Percentiles rank a stretch among this genome's conserved stretches.
phyloP scores from a whole-genome alignment of 2,888 invertebrate species.

The Choreutis nemorana region DNA sequence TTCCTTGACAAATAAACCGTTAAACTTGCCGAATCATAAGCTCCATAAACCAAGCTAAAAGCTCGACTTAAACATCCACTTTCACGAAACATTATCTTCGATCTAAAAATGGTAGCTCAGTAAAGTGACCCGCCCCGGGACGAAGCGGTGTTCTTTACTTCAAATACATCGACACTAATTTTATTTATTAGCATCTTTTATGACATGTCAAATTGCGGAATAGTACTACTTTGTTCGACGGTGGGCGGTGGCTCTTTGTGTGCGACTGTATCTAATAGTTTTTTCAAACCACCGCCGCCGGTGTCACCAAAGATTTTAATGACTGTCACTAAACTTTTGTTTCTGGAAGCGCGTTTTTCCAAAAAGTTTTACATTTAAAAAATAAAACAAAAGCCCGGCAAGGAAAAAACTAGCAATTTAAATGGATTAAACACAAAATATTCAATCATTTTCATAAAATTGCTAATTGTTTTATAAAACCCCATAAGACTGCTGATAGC shows the following conservation, averaged over 20 bases:
- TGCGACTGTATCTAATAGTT: slow-evolving; percentile 32
- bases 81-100: too few species aligned
- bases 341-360: background rate
- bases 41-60: slow-evolving; percentile 24
- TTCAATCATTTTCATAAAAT: too few species aligned
- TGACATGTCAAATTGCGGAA: slow-evolving; percentile 44
- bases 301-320: slow-evolving; percentile 12
- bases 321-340: too few species aligned
- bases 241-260: slow-evolving; percentile 35
- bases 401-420: too few species aligned
- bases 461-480: too few species aligned
- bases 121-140: slow-evolving; percentile 24
- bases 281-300: slow-evolving; percentile 4
- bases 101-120: too few species aligned
- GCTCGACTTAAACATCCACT: slow-evolving; percentile 11
- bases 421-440: too few species aligned
- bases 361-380: too few species aligned
- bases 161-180: slow-evolving; percentile 43
- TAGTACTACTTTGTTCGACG: slow-evolving; percentile 22
- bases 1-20: too few species aligned
- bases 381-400: too few species aligned
- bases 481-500: too few species aligned
- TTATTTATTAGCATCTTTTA: slow-evolving; percentile 58
- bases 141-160: slow-evolving; percentile 26
- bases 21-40: slow-evolving; percentile 32